Conservation (phyloP, 2,113 vertebrate species). For the Aspiorhynchus laticeps region DNA sequence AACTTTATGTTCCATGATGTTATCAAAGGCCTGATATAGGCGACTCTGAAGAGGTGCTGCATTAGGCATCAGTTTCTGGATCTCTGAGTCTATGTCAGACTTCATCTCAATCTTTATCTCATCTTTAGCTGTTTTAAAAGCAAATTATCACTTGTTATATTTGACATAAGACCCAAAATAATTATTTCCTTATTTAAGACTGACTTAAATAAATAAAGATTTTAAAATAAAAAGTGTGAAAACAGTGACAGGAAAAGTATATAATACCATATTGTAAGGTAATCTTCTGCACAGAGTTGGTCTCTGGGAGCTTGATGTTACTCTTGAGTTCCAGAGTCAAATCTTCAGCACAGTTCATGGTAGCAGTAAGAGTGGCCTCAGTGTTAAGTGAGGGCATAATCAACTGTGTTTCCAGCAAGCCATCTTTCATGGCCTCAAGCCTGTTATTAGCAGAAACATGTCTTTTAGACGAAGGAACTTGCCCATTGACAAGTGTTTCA, state of each 20-base stretch:
- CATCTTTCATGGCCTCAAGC: slow-evolving; percentile 72
- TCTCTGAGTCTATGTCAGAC: slow-evolving; percentile 76
- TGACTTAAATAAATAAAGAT: too few relatives aligned
- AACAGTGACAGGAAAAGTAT: neutral
- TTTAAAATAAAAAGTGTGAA: too few relatives aligned
- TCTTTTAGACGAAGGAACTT: neutral
- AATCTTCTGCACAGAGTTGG: slow-evolving; percentile 76
- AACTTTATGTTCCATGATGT: slow-evolving; percentile 83
- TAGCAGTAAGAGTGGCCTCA: slow-evolving; percentile 75
- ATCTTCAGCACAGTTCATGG: slow-evolving; percentile 70
- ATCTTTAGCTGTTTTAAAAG: slow-evolving; percentile 77
- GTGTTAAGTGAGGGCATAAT: slow-evolving; percentile 78
- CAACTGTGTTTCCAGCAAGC: slow-evolving; percentile 77
- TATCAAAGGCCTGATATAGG: slow-evolving; percentile 69
- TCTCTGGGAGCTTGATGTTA: slow-evolving; percentile 72
- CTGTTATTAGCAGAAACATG: slow-evolving; percentile 67
- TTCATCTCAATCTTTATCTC: slow-evolving; percentile 84
- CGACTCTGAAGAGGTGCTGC: slow-evolving; percentile 66
- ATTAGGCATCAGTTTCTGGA: slow-evolving; percentile 74
- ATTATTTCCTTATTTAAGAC: too few relatives aligned
- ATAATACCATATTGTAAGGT: slow-evolving; percentile 80
- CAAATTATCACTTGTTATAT: neutral
- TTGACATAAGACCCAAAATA: neutral
- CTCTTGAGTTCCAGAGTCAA: slow-evolving; percentile 78
- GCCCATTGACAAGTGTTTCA: neutral